Percentiles rank a stretch among this genome's conserved stretches.
Evolutionary conservation across 1,140 invertebrate species (phyloP).

Genomic region (Muscidifurax raptorellus): DNA sequence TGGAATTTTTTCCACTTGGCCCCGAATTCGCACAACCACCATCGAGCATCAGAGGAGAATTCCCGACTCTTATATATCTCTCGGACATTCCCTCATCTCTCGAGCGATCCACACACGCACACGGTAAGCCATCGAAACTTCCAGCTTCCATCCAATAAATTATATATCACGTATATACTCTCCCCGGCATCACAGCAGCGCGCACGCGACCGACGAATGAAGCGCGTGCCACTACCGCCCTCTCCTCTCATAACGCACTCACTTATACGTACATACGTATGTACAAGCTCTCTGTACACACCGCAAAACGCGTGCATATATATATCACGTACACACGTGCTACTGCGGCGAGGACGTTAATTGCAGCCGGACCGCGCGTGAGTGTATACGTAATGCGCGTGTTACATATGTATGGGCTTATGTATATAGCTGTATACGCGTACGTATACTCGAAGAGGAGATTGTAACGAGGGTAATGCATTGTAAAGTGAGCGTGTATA

Average conservation of each 20-base stretch:
- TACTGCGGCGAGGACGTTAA: constrained; percentile 6
- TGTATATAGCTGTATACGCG: not conserved
- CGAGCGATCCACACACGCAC: too few species aligned
- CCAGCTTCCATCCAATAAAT: too few species aligned
- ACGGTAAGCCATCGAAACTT: too few species aligned
- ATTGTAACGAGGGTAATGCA: constrained; percentile 12
- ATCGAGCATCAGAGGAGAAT: too few species aligned
- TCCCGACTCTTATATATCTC: too few species aligned
- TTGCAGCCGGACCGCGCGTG: not conserved
- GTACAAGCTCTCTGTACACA: not conserved
- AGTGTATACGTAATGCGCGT: not conserved
- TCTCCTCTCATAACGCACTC: not conserved
- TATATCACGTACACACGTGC: constrained; percentile 2
- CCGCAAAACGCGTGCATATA: not conserved
- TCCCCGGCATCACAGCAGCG: not conserved
- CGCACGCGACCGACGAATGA: not conserved
- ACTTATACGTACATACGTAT: not conserved
- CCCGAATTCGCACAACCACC: too few species aligned
- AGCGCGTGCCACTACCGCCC: not conserved
- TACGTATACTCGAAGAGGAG: not conserved
- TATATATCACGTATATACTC: not conserved
- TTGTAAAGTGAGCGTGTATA: not conserved
- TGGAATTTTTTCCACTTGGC: too few species aligned
- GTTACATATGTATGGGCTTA: not conserved
- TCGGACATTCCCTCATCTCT: too few species aligned